phyloP scores from a whole-genome alignment of 2,113 vertebrate genomes.

The Oncorhynchus clarkii region DNA sequence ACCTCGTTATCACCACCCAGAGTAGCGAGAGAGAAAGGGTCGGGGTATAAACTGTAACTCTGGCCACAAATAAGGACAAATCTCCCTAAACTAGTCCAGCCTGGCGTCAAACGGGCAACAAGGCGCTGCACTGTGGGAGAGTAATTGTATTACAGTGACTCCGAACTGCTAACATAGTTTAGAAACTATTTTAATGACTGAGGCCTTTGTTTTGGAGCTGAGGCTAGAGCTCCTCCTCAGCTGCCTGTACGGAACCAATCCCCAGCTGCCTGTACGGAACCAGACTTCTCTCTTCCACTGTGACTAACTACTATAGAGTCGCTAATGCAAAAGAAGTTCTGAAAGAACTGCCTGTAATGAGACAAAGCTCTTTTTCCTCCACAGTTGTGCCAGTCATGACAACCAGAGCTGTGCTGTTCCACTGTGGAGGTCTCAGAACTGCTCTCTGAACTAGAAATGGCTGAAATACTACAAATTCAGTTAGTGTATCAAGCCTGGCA shows the following conservation, averaged over 20 bases:
- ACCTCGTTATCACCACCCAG: slow-evolving; percentile 45
- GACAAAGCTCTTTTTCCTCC: neutral
- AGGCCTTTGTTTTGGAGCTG: slow-evolving; percentile 24
- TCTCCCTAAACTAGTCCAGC: slow-evolving; percentile 1
- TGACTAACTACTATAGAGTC: neutral
- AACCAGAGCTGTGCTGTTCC: neutral
- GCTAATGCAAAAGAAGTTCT: neutral
- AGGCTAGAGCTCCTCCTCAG: neutral
- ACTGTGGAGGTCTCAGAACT: neutral
- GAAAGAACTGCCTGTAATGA: slow-evolving; percentile 3
- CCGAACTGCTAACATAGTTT: slow-evolving; percentile 42
- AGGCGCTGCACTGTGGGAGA: slow-evolving; percentile 24
- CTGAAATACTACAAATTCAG: neutral
- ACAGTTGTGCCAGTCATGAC: neutral
- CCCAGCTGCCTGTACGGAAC: slow-evolving; percentile 4
- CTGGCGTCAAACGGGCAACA: slow-evolving; percentile 7
- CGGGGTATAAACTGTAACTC: neutral
- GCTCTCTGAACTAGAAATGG: neutral
- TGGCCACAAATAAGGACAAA: neutral
- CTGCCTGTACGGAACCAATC: slow-evolving; percentile 8
- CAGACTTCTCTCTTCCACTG: slow-evolving; percentile 3
- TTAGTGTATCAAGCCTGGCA: neutral
- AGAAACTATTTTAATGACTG: slow-evolving; percentile 51
- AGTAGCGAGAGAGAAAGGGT: slow-evolving; percentile 1
- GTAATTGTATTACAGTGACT: slow-evolving; percentile 42